Evolutionary conservation across 2,797 vertebrate genomes (phyloP), one percentile per base, ranked within the genome.

Genomic region (Uromys caudimaculatus): DNA sequence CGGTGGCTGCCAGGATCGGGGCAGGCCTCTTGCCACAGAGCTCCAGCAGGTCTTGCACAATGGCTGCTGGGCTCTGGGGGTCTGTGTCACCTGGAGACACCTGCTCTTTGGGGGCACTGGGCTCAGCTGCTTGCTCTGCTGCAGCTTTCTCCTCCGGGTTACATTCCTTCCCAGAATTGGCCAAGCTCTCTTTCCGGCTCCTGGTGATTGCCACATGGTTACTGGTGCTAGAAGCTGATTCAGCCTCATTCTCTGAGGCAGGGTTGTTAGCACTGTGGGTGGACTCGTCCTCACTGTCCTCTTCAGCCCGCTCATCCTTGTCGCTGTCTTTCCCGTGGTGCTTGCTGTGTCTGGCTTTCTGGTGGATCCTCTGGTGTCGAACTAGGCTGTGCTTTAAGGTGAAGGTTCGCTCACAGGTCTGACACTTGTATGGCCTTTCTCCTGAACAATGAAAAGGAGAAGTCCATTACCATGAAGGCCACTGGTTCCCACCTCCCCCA

Each of bases 311-410:
- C 35, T 98, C 98, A 3, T 98, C 98, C 81, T 97, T 98, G 93
- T 99, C 98, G 0, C 98, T 98, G 97, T 99, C 99, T 93, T 98
- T 99, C 78, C 35, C 98, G 0, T 98, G 98, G 91, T 98, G 98
- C 88, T 95, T 98, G 96, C 98, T 35, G 41, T 95, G 98, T 97
- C 98, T 98, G 82, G 97, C 94, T 91, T 99, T 99, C 98, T 99
- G 99, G 98, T 99, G 99, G 97, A 99, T 99, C 88, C 99, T 98
- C 98, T 99, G 99, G 98, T 99, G 99, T 27, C 99, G 99, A 64
- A 99, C 99, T 95, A 99, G 99, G 97, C 99, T 99, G 98, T 99
- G 99, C 97, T 99, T 99, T 98, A 99, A 98, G 81, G 99, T 99
- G 98, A 99, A 99, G 89, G 99, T 99, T 94, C 99, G 98, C 97